Base-by-base conservation (phyloP, 2,797 vertebrate genomes). In the Kryptopterus vitreolus region DNA sequence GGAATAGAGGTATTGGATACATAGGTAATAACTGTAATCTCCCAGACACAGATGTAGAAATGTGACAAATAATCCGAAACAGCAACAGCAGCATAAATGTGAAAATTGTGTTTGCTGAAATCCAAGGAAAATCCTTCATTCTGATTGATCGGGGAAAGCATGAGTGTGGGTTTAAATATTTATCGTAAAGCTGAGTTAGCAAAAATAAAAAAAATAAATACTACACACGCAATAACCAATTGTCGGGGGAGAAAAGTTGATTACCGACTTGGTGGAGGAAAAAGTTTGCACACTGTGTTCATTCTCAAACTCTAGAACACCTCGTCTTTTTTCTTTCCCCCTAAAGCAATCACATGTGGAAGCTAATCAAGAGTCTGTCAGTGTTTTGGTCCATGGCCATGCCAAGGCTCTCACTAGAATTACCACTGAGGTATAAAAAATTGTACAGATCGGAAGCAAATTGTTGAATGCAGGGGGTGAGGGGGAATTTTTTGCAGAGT, bases 181-280 rank as follows among this genome's bases (percentile, higher is more conserved):
- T 79, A 86, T 87, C 76, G 65, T 69, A 80, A 26, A 83, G 81
- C 85, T 88, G 81, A 83, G 24, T 65, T 72, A n/a, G 74, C 74
- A 81, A 24, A 81, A 77, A 81, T n/a, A n/a, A n/a, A n/a, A n/a
- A n/a, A n/a, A n/a, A n/a, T n/a, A n/a, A n/a, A n/a, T n/a, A n/a
- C n/a, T n/a, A 20, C 12, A 31, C 13, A 33, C 52, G 48, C 63
- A 59, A 59, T 81, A 68, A 69, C 46, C 38, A 29, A 48, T 43
- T 43, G 29, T 16, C 53, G 31, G 76, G 52, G 57, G 50, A 62
- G 58, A 69, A 62, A 62, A 65, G 59, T 43, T 66, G 48, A 72
- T 58, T 61, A 65, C 63, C 26, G 55, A 68, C 12, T 52, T 29
- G n/a, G 11, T 74, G 50, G 16, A 46, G 59, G 57, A 66, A 71